A percentile compares a stretch with the other conserved stretches of the same genome.
Conservation (phyloP, 2,113 vertebrate species). For the Albula goreensis region DNA sequence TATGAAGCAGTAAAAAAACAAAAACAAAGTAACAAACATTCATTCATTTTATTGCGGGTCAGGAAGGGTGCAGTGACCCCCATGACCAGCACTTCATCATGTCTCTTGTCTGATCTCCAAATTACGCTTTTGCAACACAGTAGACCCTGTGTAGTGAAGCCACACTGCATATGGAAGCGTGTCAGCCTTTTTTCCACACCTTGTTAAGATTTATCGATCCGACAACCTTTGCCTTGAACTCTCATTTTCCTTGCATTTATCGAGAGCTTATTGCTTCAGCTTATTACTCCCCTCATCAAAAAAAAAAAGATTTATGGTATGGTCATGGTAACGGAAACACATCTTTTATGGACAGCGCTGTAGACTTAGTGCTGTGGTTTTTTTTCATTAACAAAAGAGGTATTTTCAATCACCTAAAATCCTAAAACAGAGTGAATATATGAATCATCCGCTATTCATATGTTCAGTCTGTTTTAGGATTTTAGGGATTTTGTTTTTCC, state of each 20-base stretch:
- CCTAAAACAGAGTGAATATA: too few relatives aligned
- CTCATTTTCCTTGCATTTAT: not conserved
- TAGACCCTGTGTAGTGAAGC: not conserved
- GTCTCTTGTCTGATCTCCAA: not conserved
- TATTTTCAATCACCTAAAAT: conserved; percentile 53
- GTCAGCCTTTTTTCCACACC: not conserved
- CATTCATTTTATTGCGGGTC: conserved; percentile 7
- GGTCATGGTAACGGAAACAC: not conserved
- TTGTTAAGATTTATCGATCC: not conserved
- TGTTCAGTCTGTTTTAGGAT: conserved; percentile 54
- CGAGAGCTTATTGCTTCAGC: not conserved
- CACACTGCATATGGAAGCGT: not conserved
- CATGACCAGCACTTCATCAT: not conserved
- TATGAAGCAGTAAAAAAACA: conserved; percentile 18
- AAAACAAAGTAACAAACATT: not conserved
- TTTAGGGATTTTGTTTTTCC: conserved; percentile 28
- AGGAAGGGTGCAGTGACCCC: not conserved
- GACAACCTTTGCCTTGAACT: not conserved
- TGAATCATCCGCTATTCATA: conserved; percentile 37
- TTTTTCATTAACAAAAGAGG: conserved; percentile 69
- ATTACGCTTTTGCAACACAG: not conserved
- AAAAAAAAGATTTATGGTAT: not conserved
- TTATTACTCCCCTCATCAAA: not conserved
- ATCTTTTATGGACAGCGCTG: too few relatives aligned
- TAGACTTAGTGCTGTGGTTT: not conserved